Base-by-base conservation (phyloP, 2,113 vertebrate genomes). In the Amphiprion percula region DNA sequence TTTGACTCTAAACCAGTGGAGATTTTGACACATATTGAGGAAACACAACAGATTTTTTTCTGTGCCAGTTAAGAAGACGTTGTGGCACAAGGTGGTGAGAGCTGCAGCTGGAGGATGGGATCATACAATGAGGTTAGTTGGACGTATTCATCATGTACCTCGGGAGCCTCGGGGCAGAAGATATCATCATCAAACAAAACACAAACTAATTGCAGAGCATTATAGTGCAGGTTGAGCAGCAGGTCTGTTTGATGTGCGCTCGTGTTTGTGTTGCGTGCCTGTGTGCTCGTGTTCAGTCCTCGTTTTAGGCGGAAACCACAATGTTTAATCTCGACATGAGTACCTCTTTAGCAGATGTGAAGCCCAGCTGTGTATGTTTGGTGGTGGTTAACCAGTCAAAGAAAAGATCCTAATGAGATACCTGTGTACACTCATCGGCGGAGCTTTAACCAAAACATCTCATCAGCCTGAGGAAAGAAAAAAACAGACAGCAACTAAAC, bases 201-300 rank as follows among this genome's bases (percentile, higher is more conserved):
- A 74, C 76, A 82, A 86, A 78, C 81, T 94, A 94, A 95, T 95
- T 94, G 91, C 83, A 86, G 79, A 87, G 75, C 77, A 80, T 82
- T 87, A 74, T 63, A 59, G 76, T 49, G 75, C 80, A 90, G 77
- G 68, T 91, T 90, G 68, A 71, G 74, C 53, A 80, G 75, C 83
- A 68, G 70, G 80, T 67, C 70, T 79, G 75, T 91, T 87, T 82
- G 79, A 87, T 81, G 82, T 82, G 63, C 74, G 72, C 70, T 72
- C 54, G 33, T 66, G 37, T 74, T 55, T 61, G 61, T 61, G 68
- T 79, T 58, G 56, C 62, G 70, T 77, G 71, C 67, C 53, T 83
- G 61, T 63, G 61, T 58, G 60, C 53, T 46, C 26, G 73, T 69
- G 77, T 80, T 86, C 54, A 83, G 59, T 79, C 69, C 54, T 87